Conservation (phyloP, 1,140 invertebrate species). For the Drosophila subpulchrella region DNA sequence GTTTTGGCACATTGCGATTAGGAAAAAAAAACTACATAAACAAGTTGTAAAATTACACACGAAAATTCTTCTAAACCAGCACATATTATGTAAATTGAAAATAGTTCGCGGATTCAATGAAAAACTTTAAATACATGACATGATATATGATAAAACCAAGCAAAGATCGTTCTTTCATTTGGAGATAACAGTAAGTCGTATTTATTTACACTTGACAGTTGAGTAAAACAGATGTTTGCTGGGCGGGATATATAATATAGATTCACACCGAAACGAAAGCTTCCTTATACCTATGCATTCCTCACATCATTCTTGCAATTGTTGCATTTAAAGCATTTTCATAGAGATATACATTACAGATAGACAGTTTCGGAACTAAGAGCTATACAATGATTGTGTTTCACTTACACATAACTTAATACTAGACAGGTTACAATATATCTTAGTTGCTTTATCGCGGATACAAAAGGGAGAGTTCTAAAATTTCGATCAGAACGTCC, state of each 20-base stretch:
- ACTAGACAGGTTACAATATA: conserved; percentile 57
- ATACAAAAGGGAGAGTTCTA: conserved; percentile 51
- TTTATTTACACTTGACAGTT: conserved; percentile 71
- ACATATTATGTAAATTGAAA: conserved; percentile 69
- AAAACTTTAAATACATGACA: conserved; percentile 66
- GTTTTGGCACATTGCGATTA: conserved; percentile 53
- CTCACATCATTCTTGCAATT: conserved; percentile 59
- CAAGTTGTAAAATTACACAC: conserved; percentile 72
- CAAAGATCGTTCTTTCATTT: conserved; percentile 25
- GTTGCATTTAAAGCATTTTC: conserved; percentile 76
- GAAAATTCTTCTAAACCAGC: conserved; percentile 57
- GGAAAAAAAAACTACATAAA: conserved; percentile 32
- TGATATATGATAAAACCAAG: conserved; percentile 62
- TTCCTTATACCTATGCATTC: conserved; percentile 17
- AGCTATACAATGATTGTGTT: conserved; percentile 68
- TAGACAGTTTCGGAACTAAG: conserved; percentile 46
- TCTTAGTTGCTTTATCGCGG: conserved; percentile 28
- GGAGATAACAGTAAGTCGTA: conserved; percentile 64
- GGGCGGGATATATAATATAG: conserved; percentile 36
- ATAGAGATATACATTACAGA: conserved; percentile 45
- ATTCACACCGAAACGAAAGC: conserved; percentile 35
- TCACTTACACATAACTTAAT: conserved; percentile 66
- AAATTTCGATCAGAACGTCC: conserved; percentile 43
- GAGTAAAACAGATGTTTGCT: conserved; percentile 25
- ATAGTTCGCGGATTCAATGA: conserved; percentile 40